Evolutionary conservation across 2,797 vertebrate genomes (phyloP), one percentile per base, ranked within the genome.

Genomic region (Mastacembelus armatus): DNA sequence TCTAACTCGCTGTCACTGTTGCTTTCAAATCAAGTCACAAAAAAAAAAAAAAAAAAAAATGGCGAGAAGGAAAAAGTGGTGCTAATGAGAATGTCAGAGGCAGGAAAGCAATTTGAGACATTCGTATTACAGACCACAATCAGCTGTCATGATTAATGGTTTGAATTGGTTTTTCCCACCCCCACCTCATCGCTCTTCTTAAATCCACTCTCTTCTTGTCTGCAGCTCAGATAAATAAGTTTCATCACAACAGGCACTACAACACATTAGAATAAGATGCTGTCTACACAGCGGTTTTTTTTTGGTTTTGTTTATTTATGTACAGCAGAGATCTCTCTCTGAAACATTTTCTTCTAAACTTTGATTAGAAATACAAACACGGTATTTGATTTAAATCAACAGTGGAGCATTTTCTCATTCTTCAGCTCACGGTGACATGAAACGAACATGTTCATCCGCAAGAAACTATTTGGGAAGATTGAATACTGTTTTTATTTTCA

Each of bases 131-230:
- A 32, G 43, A 63, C 44, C 51, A 66, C 65, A 76, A 70, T 81
- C 75, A 83, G 68, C 67, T 68, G 78, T 75, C 59, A 10, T 84
- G 83, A 87, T 84, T 80, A 83, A 87, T 79, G 73, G 56, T 57
- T 29, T 43, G 21, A 61, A 76, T 84, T 85, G 42, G 61, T 76
- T 83, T 71, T 71, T 33, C 29, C 24, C n/a, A n/a, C n/a, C 66
- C 61, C 71, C 73, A 73, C 64, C 63, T 74, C 57, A 27, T 80
- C 16, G 4, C 3, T 0, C 35, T 36, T 64, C 29, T 67, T 58
- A 42, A 57, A 24, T 26, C 33, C 7, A 38, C 40, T 62, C 39
- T 55, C 6, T 10, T 76, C 43, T 55, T 39, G 30, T 52, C 42
- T 16, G n/a, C 59, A 63, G 43, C 55, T 64, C 30, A 30, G 66